These are phyloP conservation scores for Enteromius treurensis DNA, from an alignment of 2,797 vertebrate genomes.

Conservation along the genomic window DNA sequence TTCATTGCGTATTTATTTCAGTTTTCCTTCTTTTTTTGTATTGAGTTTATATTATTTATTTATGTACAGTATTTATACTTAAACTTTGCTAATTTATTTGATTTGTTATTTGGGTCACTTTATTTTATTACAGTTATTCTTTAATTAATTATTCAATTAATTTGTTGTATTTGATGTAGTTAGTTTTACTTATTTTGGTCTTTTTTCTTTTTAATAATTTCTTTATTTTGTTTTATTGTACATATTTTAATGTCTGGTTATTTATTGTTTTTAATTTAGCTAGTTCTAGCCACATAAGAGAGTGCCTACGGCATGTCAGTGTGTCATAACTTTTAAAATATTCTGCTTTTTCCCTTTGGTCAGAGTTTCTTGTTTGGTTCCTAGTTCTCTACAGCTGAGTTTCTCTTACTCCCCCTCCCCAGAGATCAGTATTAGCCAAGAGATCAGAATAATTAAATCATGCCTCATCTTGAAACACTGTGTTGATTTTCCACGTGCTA, in stretches of 20 bases:
- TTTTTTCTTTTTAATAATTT: neutral
- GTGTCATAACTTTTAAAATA: conserved; percentile 3
- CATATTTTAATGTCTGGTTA: neutral
- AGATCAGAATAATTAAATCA: conserved; percentile 38
- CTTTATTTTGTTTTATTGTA: neutral
- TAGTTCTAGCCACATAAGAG: no score
- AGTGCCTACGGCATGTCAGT: neutral
- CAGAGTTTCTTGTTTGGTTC: conserved; percentile 15
- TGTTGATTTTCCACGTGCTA: conserved; percentile 38
- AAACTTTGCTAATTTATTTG: no score
- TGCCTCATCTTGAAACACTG: conserved; percentile 37
- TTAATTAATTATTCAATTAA: no score
- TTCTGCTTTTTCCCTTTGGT: neutral
- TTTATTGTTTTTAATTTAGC: neutral
- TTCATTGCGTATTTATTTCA: neutral
- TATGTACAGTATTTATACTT: no score
- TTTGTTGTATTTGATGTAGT: no score
- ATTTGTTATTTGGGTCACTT: no score
- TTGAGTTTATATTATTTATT: no score
- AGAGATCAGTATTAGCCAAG: conserved; percentile 32
- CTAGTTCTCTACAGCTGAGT: neutral
- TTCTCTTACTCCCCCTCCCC: conserved; percentile 23
- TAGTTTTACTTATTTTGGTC: no score
- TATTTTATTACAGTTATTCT: no score
- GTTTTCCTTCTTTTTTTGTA: neutral